phyloP scores from a whole-genome alignment of 2,888 invertebrate genomes.

The Smittia aterrima region DNA sequence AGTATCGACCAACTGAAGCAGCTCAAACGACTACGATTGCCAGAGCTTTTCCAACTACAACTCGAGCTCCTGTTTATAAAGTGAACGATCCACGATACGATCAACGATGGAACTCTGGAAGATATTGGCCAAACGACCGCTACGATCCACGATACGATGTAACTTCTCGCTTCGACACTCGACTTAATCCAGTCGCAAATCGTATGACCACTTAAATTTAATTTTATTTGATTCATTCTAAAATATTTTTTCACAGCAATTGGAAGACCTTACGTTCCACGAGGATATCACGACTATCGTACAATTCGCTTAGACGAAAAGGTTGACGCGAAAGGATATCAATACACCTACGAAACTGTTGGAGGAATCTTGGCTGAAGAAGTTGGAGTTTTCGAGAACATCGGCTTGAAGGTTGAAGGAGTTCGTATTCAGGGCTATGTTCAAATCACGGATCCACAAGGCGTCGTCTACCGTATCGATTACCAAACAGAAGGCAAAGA shows the following conservation, averaged over 20 bases:
- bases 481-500: not conserved
- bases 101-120: not conserved
- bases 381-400: constrained; percentile 47
- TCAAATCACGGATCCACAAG: not conserved
- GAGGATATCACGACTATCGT: not conserved
- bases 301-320: constrained; percentile 30
- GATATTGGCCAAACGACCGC: not conserved
- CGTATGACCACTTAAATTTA: not conserved
- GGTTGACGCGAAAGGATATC: constrained; percentile 25
- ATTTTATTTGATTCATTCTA: not conserved
- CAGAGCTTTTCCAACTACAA: not conserved
- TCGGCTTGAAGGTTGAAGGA: constrained; percentile 30
- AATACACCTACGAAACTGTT: constrained; percentile 47
- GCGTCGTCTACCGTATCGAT: not conserved
- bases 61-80: not conserved
- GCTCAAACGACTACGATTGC: not conserved
- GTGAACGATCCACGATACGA: not conserved
- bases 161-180: too few species aligned
- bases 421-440: not conserved
- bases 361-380: constrained; percentile 51
- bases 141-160: not conserved
- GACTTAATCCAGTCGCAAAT: not conserved
- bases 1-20: constrained; percentile 27
- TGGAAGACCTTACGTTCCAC: not conserved
- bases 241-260: not conserved